A percentile compares a stretch with the other conserved stretches of the same genome.
phyloP scores from a whole-genome alignment of 2,888 invertebrate species.

The Amiota minor region DNA sequence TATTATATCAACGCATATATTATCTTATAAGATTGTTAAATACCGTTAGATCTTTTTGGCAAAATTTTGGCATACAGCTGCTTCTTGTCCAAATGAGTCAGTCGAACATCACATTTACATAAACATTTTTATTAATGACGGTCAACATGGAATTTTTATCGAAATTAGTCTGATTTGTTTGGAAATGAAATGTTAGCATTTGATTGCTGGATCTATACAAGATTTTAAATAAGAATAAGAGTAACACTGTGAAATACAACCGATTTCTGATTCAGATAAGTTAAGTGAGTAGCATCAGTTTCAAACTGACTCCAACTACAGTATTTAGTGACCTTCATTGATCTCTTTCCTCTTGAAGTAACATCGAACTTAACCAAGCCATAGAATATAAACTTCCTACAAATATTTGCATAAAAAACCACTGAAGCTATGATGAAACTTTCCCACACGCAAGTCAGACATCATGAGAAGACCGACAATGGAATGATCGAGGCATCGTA shows the following conservation, averaged over 20 bases:
- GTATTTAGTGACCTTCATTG: no score
- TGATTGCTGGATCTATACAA: no score
- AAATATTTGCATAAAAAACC: conserved; percentile 9
- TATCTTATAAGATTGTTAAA: conserved; percentile 4
- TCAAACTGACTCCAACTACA: no score
- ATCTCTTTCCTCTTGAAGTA: no score
- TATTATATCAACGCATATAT: conserved; percentile 1
- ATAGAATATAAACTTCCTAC: neutral
- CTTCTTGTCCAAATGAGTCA: neutral
- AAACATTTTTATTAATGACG: conserved; percentile 28
- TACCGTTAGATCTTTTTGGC: conserved; percentile 25
- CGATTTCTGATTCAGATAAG: no score
- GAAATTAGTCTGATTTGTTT: no score
- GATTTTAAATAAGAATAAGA: no score
- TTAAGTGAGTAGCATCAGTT: no score
- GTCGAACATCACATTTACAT: conserved; percentile 25
- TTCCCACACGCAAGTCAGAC: conserved; percentile 37
- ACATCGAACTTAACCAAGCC: neutral
- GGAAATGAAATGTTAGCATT: no score
- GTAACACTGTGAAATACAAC: no score
- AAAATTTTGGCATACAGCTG: conserved; percentile 28
- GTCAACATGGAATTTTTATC: neutral
- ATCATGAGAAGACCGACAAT: conserved; percentile 3
- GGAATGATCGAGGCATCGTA: conserved; percentile 1
- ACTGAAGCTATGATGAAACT: conserved; percentile 18